Percentiles rank a stretch among this genome's conserved stretches.
These are phyloP conservation scores for Sylvilagus floridanus DNA, from an alignment of 2,797 vertebrate species.

Conservation along the genomic window DNA sequence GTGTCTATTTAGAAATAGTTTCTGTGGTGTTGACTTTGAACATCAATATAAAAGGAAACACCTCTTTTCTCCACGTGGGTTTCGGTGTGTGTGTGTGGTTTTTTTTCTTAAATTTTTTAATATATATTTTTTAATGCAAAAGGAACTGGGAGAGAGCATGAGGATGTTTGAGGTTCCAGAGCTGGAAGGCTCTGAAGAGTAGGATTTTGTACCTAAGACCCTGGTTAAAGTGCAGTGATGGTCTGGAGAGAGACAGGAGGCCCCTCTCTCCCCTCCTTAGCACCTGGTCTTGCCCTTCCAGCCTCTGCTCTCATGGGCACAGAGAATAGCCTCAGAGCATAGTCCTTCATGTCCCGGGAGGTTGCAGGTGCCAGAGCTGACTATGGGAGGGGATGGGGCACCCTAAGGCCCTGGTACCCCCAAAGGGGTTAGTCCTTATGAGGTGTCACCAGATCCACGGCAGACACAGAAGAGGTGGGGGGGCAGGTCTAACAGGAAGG, in stretches of 20 bases:
- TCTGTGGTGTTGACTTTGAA: slow-evolving; percentile 71
- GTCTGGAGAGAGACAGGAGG: slow-evolving; percentile 71
- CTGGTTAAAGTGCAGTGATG: slow-evolving; percentile 85
- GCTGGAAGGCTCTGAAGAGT: slow-evolving; percentile 74
- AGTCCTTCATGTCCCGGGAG: slow-evolving; percentile 72
- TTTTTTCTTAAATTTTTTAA: neutral
- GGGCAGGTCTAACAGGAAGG: slow-evolving; percentile 28
- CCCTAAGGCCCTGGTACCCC: slow-evolving; percentile 70
- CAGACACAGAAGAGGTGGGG: slow-evolving; percentile 61
- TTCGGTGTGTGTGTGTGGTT: slow-evolving; percentile 59
- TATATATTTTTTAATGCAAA: slow-evolving; percentile 72
- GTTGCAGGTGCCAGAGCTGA: slow-evolving; percentile 75
- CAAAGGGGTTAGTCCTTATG: slow-evolving; percentile 66
- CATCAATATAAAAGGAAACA: slow-evolving; percentile 82
- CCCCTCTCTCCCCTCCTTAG: slow-evolving; percentile 76
- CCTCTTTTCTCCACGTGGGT: slow-evolving; percentile 80
- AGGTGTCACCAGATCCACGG: slow-evolving; percentile 68
- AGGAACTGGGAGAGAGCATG: slow-evolving; percentile 68
- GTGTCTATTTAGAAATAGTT: slow-evolving; percentile 77
- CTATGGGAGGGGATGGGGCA: slow-evolving; percentile 28
- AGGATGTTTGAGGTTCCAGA: slow-evolving; percentile 79
- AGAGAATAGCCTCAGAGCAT: slow-evolving; percentile 67
- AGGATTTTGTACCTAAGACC: slow-evolving; percentile 83
- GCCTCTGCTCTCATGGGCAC: slow-evolving; percentile 79
- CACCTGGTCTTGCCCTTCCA: slow-evolving; percentile 81